Conservation (phyloP, 2,113 vertebrate genomes). For the Myiopsitta monachus region DNA sequence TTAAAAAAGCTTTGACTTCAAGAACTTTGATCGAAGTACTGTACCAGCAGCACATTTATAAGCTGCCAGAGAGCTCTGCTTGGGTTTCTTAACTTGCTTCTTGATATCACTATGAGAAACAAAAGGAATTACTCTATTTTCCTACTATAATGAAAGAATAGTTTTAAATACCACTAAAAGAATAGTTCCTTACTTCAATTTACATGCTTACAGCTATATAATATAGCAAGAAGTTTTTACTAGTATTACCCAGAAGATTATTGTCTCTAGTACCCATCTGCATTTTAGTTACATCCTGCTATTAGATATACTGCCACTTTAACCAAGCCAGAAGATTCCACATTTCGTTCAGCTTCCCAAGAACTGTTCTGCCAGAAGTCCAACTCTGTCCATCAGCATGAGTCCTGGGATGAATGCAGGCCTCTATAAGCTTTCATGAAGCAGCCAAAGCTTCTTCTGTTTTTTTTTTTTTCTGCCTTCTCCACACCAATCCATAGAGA, state of each 20-base stretch:
- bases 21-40: neutral
- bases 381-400: fast-evolving
- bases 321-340: neutral
- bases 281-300: neutral
- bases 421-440: neutral
- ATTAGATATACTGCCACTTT: neutral
- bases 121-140: neutral
- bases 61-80: neutral
- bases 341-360: neutral
- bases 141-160: neutral
- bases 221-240: neutral
- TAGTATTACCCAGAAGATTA: neutral
- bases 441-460: neutral
- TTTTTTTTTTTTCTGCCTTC: neutral
- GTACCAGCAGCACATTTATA: neutral
- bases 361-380: neutral
- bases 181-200: neutral
- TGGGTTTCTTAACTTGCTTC: neutral
- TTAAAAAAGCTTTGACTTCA: neutral
- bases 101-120: neutral
- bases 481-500: neutral
- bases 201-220: neutral
- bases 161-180: neutral
- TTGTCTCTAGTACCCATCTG: neutral
- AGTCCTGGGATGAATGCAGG: neutral